Evolutionary conservation across 2,113 vertebrate species (phyloP), one percentile per base, ranked within the genome.

Genomic region (Diadophis punctatus): DNA sequence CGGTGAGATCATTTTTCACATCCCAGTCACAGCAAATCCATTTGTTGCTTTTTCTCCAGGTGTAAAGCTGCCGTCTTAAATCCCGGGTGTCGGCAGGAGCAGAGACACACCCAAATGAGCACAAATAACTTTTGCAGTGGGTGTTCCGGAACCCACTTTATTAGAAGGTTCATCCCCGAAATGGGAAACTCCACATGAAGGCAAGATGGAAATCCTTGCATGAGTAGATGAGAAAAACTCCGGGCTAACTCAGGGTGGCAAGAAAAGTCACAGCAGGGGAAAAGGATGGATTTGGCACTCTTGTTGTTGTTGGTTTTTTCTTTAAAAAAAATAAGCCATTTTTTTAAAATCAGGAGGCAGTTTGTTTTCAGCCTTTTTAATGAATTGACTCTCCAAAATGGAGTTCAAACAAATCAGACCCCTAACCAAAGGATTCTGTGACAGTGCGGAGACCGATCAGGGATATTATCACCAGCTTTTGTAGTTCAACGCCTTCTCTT

Each of bases 31-130:
- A 63, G 88, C 88, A 93, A 80, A 92, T 87, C 93, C 68, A 27
- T 94, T 93, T 90, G 88, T n/a, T 90, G 89, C 88, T 90, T 94
- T 95, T 92, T 94, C 84, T 95, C 92, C 92, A 92, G 91, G 90
- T 74, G 90, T 1, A 10, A 14, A 85, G 90, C n/a, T 7, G 53
- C 63, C 52, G 34, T 4, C 25, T 91, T 49, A 56, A 91, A 58
- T 51, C 86, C 60, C 11, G 23, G 90, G 39, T 63, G 74, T 46
- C 68, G 63, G 90, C 87, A 18, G 68, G 46, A 68, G 86, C 3
- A n/a, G 16, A 10, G 43, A 12, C 30, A 49, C 39, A 34, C 39
- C 74, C 43, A 88, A 39, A 93, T 56, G 22, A 85, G 46, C 20
- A 43, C 51, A 85, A 88, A 58, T 91, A 84, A 84, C 52, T 91